Percentiles rank a stretch among this genome's conserved stretches.
phyloP scores from a whole-genome alignment of 2,888 invertebrate species.

The Dexiosoma caninum region DNA sequence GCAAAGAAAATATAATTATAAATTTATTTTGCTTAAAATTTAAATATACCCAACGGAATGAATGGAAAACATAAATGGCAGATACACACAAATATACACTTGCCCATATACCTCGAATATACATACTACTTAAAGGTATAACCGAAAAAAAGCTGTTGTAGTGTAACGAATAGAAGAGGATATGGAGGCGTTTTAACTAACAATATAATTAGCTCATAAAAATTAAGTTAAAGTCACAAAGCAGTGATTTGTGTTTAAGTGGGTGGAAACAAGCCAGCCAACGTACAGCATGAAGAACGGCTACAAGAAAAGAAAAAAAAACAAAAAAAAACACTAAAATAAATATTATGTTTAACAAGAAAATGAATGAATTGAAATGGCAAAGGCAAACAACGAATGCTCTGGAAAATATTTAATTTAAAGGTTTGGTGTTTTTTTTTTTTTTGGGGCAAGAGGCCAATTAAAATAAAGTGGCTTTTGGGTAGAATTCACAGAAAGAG shows the following conservation, averaged over 20 bases:
- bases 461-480: constrained; percentile 57
- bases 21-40: constrained; percentile 6
- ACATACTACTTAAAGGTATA: constrained; percentile 37
- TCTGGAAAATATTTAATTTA: constrained; percentile 32
- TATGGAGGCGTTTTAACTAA: constrained; percentile 58
- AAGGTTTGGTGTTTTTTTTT: constrained; percentile 52
- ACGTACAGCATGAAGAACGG: constrained; percentile 22
- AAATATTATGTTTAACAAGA: constrained; percentile 53
- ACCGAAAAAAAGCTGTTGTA: not conserved
- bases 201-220: constrained; percentile 63
- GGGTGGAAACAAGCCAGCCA: constrained; percentile 55
- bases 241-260: constrained; percentile 62
- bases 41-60: constrained; percentile 31
- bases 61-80: not conserved
- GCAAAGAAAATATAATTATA: too few species aligned
- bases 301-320: too few species aligned
- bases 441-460: constrained; percentile 57
- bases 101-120: not conserved
- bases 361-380: constrained; percentile 21
- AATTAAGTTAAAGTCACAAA: constrained; percentile 61
- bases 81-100: not conserved
- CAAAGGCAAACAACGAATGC: not conserved
- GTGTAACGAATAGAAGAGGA: constrained; percentile 2
- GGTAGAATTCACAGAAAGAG: constrained; percentile 29
- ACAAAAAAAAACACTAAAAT: constrained; percentile 34